phyloP scores from a whole-genome alignment of 2,113 vertebrate genomes.

The Lonchura striata region DNA sequence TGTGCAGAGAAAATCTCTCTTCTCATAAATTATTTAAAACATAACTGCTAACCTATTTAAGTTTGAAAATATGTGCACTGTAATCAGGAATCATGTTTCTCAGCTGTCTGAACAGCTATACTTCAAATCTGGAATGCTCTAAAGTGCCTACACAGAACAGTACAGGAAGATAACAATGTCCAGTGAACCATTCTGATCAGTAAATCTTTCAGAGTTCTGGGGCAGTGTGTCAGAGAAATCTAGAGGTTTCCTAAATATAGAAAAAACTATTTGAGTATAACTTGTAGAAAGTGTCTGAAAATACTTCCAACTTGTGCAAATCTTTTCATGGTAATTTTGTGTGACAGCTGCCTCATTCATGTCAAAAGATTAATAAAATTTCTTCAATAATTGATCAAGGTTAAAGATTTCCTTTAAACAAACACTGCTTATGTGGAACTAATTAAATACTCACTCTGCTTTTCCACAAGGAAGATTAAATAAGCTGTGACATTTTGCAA shows the following conservation, averaged over 20 bases:
- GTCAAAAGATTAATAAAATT: not conserved
- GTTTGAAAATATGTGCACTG: not conserved
- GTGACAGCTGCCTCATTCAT: not conserved
- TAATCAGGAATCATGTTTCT: conserved; percentile 2
- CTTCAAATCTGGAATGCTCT: not conserved
- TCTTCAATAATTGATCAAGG: not conserved
- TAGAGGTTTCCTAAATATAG: not conserved
- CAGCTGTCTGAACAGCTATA: not conserved
- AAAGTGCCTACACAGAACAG: not conserved
- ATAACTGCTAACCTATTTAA: conserved; percentile 34
- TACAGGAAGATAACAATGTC: not conserved
- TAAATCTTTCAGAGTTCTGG: not conserved
- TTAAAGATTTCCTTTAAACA: not conserved
- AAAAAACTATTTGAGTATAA: not conserved
- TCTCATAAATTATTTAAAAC: conserved; percentile 37
- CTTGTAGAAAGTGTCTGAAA: not conserved
- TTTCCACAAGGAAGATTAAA: not conserved
- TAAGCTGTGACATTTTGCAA: not conserved
- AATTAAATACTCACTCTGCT: not conserved
- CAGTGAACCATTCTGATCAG: not conserved
- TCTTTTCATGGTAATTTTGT: not conserved
- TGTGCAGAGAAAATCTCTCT: conserved; percentile 1
- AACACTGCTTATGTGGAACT: not conserved
- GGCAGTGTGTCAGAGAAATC: not conserved
- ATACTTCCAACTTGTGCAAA: not conserved